Conservation (phyloP, 2,888 invertebrate genomes). For the Tenthredo amoena region DNA sequence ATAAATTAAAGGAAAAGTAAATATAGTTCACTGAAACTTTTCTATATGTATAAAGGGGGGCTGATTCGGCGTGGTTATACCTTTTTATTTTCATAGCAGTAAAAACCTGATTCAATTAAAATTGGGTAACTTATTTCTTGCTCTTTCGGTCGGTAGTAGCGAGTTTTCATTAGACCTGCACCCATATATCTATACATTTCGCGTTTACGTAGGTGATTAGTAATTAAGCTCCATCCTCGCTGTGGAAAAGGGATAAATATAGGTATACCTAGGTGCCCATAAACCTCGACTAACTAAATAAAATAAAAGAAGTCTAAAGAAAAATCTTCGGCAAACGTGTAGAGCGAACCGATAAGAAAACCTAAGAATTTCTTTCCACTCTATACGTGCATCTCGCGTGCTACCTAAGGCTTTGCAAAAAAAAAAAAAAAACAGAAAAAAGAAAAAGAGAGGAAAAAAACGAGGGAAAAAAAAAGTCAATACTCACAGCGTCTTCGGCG, state of each 20-base stretch:
- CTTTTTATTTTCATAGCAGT: background rate
- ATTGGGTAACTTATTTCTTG: conserved; percentile 36
- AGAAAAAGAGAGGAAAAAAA: background rate
- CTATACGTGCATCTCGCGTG: conserved; percentile 5
- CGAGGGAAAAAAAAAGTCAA: conserved; percentile 61
- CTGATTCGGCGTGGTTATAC: background rate
- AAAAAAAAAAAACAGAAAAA: conserved; percentile 20
- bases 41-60: background rate
- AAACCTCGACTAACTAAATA: background rate
- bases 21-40: background rate
- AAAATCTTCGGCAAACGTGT: background rate
- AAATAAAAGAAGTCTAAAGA: background rate
- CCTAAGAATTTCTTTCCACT: background rate
- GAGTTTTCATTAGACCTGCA: background rate
- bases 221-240: conserved; percentile 32
- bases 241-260: background rate
- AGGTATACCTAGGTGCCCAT: background rate
- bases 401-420: background rate
- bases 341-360: conserved; percentile 23
- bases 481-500: conserved; percentile 67
- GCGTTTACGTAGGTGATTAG: conserved; percentile 35
- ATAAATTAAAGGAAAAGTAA: background rate
- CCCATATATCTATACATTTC: background rate
- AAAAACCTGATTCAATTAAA: conserved; percentile 17
- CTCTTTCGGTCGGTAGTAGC: background rate